These are phyloP conservation scores for Alexandromys fortis DNA, from an alignment of 2,113 vertebrate species.

Conservation along the genomic window DNA sequence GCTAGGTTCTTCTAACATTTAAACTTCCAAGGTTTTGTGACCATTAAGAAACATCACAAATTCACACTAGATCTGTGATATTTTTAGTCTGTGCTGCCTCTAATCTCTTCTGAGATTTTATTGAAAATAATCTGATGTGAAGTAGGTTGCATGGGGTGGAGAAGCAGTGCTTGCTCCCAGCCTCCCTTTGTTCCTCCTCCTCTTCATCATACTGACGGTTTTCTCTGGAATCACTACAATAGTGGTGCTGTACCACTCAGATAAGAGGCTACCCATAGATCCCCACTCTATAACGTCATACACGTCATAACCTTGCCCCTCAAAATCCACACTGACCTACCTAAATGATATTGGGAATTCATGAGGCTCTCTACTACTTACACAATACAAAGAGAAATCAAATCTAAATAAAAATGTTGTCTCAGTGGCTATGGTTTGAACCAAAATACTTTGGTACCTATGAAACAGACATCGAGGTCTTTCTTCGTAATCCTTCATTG, in stretches of 20 bases:
- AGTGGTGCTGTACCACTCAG: constrained; percentile 48
- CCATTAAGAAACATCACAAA: not conserved
- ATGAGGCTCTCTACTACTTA: not conserved
- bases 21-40: not conserved
- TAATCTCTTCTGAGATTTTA: constrained; percentile 15
- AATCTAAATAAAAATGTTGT: not conserved
- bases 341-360: constrained; percentile 47
- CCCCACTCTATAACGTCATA: constrained; percentile 66
- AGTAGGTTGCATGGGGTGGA: constrained; percentile 3
- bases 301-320: constrained; percentile 19
- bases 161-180: constrained; percentile 39
- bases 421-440: constrained; percentile 18
- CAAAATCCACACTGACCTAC: constrained; percentile 35
- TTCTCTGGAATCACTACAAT: constrained; percentile 60
- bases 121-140: constrained; percentile 34
- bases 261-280: constrained; percentile 77
- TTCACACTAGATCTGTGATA: constrained; percentile 6
- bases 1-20: constrained; percentile 23
- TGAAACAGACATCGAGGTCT: not conserved
- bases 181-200: constrained; percentile 12
- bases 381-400: constrained; percentile 42
- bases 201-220: constrained; percentile 72
- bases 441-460: not conserved
- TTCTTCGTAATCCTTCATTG: not conserved
- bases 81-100: not conserved